Conservation (phyloP, 2,888 invertebrate species). For the Apeira syringaria region DNA sequence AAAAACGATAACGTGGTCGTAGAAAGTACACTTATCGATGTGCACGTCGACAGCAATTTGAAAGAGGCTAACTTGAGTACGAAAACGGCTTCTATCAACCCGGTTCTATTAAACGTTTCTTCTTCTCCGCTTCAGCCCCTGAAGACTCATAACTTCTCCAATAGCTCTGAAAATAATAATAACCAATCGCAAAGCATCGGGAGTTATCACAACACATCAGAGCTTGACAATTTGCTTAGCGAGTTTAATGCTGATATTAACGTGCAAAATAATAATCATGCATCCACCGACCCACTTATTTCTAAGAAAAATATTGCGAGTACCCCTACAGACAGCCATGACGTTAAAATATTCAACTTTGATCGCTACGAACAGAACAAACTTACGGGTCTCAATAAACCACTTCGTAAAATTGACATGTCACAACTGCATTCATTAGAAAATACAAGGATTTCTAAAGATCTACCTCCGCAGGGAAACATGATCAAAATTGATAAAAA, state of each 20-base stretch:
- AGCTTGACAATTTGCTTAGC: constrained; percentile 67
- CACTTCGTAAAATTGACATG: constrained; percentile 74
- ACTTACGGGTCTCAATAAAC: constrained; percentile 56
- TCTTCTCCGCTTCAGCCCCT: constrained; percentile 76
- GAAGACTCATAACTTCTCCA: constrained; percentile 73
- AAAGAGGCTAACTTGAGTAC: constrained; percentile 57
- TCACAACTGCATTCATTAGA: constrained; percentile 73
- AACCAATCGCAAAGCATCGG: constrained; percentile 63
- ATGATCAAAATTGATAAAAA: constrained; percentile 53
- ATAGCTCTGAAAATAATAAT: constrained; percentile 69
- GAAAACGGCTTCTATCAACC: constrained; percentile 65
- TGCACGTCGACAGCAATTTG: constrained; percentile 69
- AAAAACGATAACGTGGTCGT: constrained; percentile 66
- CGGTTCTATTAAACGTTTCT: constrained; percentile 70
- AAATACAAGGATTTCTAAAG: constrained; percentile 76
- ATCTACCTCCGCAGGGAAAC: constrained; percentile 60
- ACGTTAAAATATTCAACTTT: constrained; percentile 79
- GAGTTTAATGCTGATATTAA: constrained; percentile 59
- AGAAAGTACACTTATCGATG: constrained; percentile 74
- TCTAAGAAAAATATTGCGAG: constrained; percentile 42
- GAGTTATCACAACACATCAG: constrained; percentile 61
- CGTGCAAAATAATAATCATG: constrained; percentile 52
- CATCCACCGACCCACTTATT: constrained; percentile 29
- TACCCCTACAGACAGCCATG: constrained; percentile 58
- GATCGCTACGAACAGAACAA: constrained; percentile 79